Evolutionary conservation across 1,140 invertebrate species (phyloP).

Genomic region (Drosophila tropicalis): DNA sequence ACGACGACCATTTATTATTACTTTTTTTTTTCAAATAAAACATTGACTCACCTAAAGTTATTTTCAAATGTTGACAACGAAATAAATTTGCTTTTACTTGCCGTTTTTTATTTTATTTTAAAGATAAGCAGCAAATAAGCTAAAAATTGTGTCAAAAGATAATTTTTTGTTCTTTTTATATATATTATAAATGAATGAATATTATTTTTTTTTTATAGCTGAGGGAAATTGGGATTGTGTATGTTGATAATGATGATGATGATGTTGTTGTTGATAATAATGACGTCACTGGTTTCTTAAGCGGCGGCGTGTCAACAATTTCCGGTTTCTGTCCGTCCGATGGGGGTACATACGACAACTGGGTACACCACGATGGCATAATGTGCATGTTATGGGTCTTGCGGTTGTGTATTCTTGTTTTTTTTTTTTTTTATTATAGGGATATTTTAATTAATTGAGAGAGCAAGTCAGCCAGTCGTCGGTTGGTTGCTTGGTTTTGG

Average conservation of each 20-base stretch:
- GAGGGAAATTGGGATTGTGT: slow-evolving; percentile 19
- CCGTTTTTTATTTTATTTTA: slow-evolving; percentile 31
- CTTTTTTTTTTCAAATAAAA: neutral
- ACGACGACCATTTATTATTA: neutral
- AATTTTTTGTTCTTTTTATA: slow-evolving; percentile 38
- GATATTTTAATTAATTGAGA: slow-evolving; percentile 66
- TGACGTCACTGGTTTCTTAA: slow-evolving; percentile 47
- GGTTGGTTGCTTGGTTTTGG: neutral
- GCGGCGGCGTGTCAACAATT: slow-evolving; percentile 48
- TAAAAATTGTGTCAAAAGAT: slow-evolving; percentile 70
- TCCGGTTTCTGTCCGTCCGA: slow-evolving; percentile 35
- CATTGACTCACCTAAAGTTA: slow-evolving; percentile 62
- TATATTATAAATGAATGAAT: slow-evolving; percentile 1
- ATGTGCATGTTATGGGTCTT: slow-evolving; percentile 19
- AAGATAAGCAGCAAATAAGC: slow-evolving; percentile 46
- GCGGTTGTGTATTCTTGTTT: neutral
- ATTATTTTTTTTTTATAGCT: neutral
- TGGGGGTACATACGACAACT: too few relatives aligned
- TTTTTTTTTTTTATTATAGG: neutral
- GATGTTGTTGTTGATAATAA: slow-evolving; percentile 23
- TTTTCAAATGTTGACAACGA: slow-evolving; percentile 66
- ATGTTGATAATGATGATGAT: slow-evolving; percentile 38
- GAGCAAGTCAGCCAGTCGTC: neutral
- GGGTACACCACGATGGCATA: neutral
- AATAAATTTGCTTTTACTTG: slow-evolving; percentile 10